Evolutionary conservation across 2,888 invertebrate genomes (phyloP), one percentile per base, ranked within the genome.

Genomic region (Allolobophora icterica): DNA sequence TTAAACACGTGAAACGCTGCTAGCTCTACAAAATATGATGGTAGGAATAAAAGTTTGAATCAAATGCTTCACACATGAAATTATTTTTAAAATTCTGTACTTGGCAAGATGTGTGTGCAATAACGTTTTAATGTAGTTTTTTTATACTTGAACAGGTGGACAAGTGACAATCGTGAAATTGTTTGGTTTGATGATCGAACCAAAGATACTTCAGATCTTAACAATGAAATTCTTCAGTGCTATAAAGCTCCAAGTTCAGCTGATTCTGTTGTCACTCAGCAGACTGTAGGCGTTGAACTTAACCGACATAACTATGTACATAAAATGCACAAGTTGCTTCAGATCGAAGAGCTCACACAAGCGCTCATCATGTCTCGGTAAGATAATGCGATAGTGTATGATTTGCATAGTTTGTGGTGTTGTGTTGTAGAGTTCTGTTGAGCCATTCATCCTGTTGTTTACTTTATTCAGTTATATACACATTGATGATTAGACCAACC

Each of bases 281-380:
- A 94, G 91, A 94, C 93, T 42, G 92, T 95, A 30, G 90, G 92
- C 6, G 93, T 93, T 13, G 94, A 93, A 91, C 92, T 95, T 40
- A 95, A 95, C 92, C 92, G 93, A 45, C 94, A 95, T 92, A 95
- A 95, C 93, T 95, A 95, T 91, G 92, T 93, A 33, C 94, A 94
- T 92, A 95, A 95, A 93, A 95, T 95, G 95, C 94, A 95, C 92
- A 93, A 94, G 40, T 92, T 95, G 45, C 92, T 95, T 52, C 93
- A 94, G 71, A 91, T 95, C 89, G 95, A 95, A 91, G 95, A 95
- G 91, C 93, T 95, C 84, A 94, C 94, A 0, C 92, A 94, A 84
- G 94, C 94, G 90, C 93, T 94, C 87, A 94, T 94, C 42, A 94
- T 95, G 89, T 93, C 94, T 42, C 94, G 94, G 95, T 95, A 91